Percentiles rank a stretch among this genome's conserved stretches.
These are phyloP conservation scores for Podarcis raffonei DNA, from an alignment of 2,113 vertebrate species.

Conservation along the genomic window DNA sequence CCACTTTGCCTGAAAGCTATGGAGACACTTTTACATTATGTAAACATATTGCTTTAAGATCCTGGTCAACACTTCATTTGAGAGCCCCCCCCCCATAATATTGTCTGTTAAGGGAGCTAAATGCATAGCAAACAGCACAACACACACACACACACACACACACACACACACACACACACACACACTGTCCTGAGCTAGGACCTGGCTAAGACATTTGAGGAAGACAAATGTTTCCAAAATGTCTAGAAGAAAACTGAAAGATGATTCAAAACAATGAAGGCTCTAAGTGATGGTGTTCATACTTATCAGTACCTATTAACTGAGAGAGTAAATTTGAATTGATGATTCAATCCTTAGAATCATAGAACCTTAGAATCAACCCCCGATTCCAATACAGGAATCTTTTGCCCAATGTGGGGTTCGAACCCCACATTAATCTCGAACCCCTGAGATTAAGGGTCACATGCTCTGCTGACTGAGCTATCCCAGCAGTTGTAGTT, in stretches of 20 bases:
- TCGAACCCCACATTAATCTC: no score
- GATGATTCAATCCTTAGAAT: neutral
- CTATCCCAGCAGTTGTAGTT: no score
- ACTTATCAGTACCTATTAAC: neutral
- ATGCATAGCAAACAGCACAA: neutral
- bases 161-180: neutral
- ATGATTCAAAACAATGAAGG: neutral
- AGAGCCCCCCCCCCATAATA: neutral
- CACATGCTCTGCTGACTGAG: no score
- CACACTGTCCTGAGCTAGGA: neutral
- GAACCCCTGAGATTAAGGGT: no score
- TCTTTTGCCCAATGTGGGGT: no score
- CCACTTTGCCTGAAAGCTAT: conserved; percentile 57
- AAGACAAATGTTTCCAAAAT: neutral
- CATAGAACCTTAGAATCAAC: no score
- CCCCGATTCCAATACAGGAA: no score
- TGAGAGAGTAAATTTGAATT: neutral
- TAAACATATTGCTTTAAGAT: conserved; percentile 65
- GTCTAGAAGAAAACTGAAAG: neutral
- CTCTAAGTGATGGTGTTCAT: neutral
- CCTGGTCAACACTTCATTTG: conserved; percentile 48
- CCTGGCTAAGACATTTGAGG: neutral
- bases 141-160: neutral
- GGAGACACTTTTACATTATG: conserved; percentile 49
- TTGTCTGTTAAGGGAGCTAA: neutral